Evolutionary conservation across 2,113 vertebrate genomes (phyloP).

Genomic region (Pygoscelis antarcticus): DNA sequence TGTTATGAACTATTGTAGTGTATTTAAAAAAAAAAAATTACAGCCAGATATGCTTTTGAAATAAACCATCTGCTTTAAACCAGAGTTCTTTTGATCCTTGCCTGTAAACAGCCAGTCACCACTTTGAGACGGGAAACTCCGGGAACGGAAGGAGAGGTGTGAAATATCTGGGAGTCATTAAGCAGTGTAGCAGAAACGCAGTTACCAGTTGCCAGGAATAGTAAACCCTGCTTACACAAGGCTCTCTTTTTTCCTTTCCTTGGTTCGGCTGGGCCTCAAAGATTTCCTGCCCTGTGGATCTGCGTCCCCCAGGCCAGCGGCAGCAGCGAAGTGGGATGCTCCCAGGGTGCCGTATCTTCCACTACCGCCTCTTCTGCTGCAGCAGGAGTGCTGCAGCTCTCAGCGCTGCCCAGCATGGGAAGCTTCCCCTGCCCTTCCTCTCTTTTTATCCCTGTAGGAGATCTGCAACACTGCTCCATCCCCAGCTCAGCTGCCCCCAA

Average conservation of each 20-base stretch:
- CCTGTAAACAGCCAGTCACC: background rate
- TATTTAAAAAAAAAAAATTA: background rate
- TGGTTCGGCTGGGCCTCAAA: background rate
- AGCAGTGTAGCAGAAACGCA: background rate
- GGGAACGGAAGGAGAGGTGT: constrained; percentile 35
- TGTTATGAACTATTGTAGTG: background rate
- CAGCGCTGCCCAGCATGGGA: background rate
- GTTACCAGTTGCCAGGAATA: constrained; percentile 8
- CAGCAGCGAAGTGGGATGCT: background rate
- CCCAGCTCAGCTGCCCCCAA: background rate
- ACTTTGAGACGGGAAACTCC: background rate
- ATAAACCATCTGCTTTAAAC: constrained; percentile 27
- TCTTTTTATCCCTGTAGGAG: background rate
- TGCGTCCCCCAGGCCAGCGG: rapidly evolving
- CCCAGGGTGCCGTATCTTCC: background rate
- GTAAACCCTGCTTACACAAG: background rate
- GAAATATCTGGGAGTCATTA: constrained; percentile 52
- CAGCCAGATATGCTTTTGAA: constrained; percentile 1
- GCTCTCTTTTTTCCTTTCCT: background rate
- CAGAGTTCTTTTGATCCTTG: background rate
- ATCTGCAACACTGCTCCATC: background rate
- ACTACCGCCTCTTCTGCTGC: background rate
- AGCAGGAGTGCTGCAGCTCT: background rate
- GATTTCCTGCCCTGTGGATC: background rate
- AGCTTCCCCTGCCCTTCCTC: background rate